A percentile compares a stretch with the other conserved stretches of the same genome.
These are phyloP conservation scores for Campaea margaritaria DNA, from an alignment of 2,888 invertebrate species.

Conservation along the genomic window DNA sequence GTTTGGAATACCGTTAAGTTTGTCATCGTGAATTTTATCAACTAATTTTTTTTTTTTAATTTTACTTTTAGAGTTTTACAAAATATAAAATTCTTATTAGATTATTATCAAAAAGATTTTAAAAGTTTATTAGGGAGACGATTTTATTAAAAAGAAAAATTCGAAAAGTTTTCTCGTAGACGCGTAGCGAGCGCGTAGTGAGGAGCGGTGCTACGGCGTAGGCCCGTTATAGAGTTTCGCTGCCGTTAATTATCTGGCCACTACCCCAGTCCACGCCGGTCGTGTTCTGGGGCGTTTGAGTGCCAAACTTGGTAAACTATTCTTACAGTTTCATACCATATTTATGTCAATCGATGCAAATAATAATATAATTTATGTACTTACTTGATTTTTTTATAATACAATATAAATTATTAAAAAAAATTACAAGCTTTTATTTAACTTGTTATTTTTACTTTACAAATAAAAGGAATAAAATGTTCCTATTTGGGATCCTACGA, in stretches of 20 bases:
- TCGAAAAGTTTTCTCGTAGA: constrained; percentile 7
- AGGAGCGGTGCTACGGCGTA: constrained; percentile 5
- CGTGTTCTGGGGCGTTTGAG: too few relatives aligned
- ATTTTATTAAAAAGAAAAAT: not conserved
- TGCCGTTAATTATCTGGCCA: not conserved
- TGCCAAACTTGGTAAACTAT: too few relatives aligned
- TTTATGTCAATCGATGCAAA: too few relatives aligned
- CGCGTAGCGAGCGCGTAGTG: not conserved
- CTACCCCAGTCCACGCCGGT: not conserved
- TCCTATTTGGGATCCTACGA: too few relatives aligned
- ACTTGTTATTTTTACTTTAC: too few relatives aligned
- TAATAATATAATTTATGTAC: too few relatives aligned
- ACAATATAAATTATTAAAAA: too few relatives aligned
- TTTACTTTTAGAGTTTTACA: constrained; percentile 24
- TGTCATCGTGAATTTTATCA: constrained; percentile 19
- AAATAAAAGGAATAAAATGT: too few relatives aligned
- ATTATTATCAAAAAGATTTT: constrained; percentile 21
- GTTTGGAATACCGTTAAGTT: not conserved
- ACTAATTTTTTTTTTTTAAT: too few relatives aligned
- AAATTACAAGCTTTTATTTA: too few relatives aligned
- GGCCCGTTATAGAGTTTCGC: not conserved
- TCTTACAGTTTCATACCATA: too few relatives aligned
- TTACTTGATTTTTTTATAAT: too few relatives aligned
- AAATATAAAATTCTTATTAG: constrained; percentile 28
- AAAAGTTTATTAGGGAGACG: not conserved